A percentile compares a stretch with the other conserved stretches of the same genome.
Conservation (phyloP, 2,113 vertebrate genomes). For the Gallinago media region DNA sequence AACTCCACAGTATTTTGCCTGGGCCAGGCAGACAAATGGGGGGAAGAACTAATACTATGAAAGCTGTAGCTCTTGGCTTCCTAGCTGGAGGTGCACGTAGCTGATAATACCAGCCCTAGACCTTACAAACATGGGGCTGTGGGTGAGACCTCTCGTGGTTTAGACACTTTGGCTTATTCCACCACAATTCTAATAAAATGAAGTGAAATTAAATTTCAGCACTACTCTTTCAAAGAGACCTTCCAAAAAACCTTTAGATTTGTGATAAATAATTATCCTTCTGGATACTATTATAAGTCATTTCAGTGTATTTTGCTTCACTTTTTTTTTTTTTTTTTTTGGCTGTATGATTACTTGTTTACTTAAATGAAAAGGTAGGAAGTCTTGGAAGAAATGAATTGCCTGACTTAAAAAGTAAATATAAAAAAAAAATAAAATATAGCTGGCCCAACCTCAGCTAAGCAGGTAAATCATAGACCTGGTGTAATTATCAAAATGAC, state of each 20-base stretch:
- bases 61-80: background rate
- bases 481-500: background rate
- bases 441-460: background rate
- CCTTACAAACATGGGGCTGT: background rate
- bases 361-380: background rate
- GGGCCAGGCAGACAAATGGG: background rate
- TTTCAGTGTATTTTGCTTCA: background rate
- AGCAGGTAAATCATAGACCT: background rate
- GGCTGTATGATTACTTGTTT: background rate
- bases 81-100: background rate
- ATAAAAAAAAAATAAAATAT: background rate
- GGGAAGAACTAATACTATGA: background rate
- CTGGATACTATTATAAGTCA: accelerated
- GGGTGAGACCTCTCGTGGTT: background rate
- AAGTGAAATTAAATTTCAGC: background rate
- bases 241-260: background rate
- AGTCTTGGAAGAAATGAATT: background rate
- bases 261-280: background rate
- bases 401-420: background rate
- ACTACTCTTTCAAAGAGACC: background rate
- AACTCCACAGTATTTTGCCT: background rate
- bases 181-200: background rate
- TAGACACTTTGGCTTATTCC: background rate
- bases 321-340: background rate
- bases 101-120: background rate